Evolutionary conservation across 1,140 invertebrate genomes (phyloP), one percentile per base, ranked within the genome.

Genomic region (Halotydeus destructor): DNA sequence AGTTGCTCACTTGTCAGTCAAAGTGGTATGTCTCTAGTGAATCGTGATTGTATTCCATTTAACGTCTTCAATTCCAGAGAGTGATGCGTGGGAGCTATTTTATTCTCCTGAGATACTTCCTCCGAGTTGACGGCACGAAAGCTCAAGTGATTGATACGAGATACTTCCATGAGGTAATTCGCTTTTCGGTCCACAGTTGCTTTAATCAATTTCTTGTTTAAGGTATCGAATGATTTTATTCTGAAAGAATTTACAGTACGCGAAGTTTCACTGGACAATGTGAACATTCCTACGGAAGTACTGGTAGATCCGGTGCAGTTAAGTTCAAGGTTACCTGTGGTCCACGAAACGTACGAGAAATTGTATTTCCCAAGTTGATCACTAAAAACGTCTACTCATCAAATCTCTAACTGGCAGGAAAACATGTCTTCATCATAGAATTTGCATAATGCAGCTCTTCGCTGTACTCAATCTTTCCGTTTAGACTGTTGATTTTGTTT

Each of bases 21-120:
- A 94, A 75, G 86, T 96, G 64, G 85, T 91, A 69, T 76, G 75
- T 67, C 44, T 30, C n/a, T 36, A 36, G 12, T n/a, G 21, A 18
- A 38, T 36, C 5, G 27, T 5, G 8, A 12, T 9, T 1, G 26
- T 3, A 18, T 23, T 30, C 19, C 12, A 12, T 27, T 31, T 19
- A 2, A 34, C 11, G 11, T 24, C 25, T 23, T n/a, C 5, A 21
- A 12, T 66, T 70, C 45, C 64, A 93, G 82, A 70, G 93, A 55
- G 83, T 91, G 0, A 97, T 97, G 91, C 82, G 82, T 1, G 72
- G 71, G 23, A 78, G 79, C 51, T 91, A 89, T 64, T 96, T 89
- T 56, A 71, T 96, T 38, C 61, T 98, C 0, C 57, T 86, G 22
- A 68, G 91, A 52, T 86, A 80, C 55, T 97, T 93, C 60, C 62